Conservation (phyloP, 2,113 vertebrate species). For the Neotoma lepida region DNA sequence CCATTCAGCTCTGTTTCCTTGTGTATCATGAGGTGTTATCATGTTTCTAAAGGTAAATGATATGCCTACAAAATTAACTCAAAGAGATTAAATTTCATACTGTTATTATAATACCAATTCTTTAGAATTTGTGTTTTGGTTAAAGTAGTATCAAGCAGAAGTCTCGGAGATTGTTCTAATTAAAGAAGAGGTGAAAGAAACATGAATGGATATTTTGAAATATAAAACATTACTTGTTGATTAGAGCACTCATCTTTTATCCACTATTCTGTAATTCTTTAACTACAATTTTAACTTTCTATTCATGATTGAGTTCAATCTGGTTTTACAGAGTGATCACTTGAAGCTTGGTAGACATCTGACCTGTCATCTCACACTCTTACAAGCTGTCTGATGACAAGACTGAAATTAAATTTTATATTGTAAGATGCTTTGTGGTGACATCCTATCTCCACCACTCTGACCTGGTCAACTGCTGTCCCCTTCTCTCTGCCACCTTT, state of each 20-base stretch:
- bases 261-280: not conserved
- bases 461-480: not conserved
- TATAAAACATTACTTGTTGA: not conserved
- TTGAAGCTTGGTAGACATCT: not conserved
- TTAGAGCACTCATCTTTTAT: not conserved
- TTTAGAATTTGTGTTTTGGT: not conserved
- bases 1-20: not conserved
- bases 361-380: not conserved
- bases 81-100: not conserved
- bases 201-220: not conserved
- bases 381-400: not conserved
- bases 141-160: not conserved
- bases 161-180: not conserved
- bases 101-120: not conserved
- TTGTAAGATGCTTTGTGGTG: not conserved
- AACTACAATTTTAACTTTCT: not conserved
- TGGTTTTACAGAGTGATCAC: not conserved
- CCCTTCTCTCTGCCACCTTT: fast-evolving
- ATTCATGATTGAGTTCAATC: not conserved
- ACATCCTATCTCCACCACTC: not conserved
- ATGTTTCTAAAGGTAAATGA: not conserved
- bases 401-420: not conserved
- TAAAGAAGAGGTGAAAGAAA: not conserved
- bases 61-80: not conserved
- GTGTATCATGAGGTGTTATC: too few relatives aligned